A percentile compares a stretch with the other conserved stretches of the same genome.
phyloP scores from a whole-genome alignment of 2,888 invertebrate species.

The Deilephila porcellus region DNA sequence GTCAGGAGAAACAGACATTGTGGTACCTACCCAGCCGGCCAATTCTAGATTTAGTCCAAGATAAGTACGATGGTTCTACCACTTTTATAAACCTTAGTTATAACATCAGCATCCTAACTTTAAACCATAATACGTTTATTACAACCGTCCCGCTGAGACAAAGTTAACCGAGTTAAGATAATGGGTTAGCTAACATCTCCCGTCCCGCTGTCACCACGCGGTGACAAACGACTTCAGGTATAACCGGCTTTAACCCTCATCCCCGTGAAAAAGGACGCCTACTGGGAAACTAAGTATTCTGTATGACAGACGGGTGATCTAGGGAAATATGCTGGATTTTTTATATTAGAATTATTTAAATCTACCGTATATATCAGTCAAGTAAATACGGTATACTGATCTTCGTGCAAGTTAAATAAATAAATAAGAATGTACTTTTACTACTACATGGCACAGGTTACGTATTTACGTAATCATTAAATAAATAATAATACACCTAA shows the following conservation, averaged over 20 bases:
- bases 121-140: neutral
- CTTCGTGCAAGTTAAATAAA: too few species aligned
- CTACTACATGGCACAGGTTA: too few species aligned
- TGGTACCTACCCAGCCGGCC: too few species aligned
- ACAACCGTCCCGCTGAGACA: neutral
- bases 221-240: slow-evolving; percentile 1
- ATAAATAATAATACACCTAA: too few species aligned
- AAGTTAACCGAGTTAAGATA: neutral
- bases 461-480: too few species aligned
- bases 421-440: too few species aligned
- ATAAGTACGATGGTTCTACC: too few species aligned
- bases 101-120: neutral
- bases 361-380: too few species aligned
- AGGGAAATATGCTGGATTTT: neutral
- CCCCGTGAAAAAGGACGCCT: neutral
- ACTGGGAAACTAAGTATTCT: neutral
- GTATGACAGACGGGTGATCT: neutral
- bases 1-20: too few species aligned
- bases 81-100: too few species aligned
- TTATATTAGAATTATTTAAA: neutral
- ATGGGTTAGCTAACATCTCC: neutral
- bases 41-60: too few species aligned
- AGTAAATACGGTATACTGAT: too few species aligned
- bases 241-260: neutral
- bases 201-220: neutral